Percentiles rank a stretch among this genome's conserved stretches.
phyloP scores from a whole-genome alignment of 2,888 invertebrate species.

The Cyaniris semiargus region DNA sequence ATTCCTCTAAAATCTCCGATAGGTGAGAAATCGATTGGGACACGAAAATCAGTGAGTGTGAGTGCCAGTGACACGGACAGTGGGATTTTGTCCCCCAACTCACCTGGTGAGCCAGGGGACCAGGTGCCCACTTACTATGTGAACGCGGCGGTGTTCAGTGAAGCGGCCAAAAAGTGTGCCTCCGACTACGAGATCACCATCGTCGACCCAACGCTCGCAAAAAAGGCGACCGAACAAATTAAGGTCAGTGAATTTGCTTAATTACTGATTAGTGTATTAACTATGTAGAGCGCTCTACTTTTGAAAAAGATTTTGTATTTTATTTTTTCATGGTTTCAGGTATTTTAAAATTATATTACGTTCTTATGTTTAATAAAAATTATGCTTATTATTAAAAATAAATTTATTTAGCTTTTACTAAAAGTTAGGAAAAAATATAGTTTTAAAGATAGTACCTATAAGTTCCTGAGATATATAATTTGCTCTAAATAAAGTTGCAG shows the following conservation, averaged over 20 bases:
- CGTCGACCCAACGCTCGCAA: conserved; percentile 67
- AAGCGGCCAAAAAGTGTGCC: conserved; percentile 59
- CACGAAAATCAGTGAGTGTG: conserved; percentile 65
- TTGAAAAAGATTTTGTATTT: not conserved
- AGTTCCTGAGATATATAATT: too few species aligned
- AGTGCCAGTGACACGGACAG: conserved; percentile 83
- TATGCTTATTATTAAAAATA: too few species aligned
- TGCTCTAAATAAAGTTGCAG: not conserved
- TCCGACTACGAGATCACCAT: conserved; percentile 66
- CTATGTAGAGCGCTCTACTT: not conserved
- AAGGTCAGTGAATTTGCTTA: conserved; percentile 57
- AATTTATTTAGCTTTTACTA: too few species aligned
- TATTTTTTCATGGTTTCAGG: too few species aligned
- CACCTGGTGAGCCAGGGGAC: conserved; percentile 78
- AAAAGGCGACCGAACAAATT: conserved; percentile 73
- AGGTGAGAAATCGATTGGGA: conserved; percentile 57
- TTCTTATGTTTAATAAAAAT: too few species aligned
- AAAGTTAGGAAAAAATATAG: too few species aligned
- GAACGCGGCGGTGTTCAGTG: conserved; percentile 68
- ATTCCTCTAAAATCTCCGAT: conserved; percentile 62
- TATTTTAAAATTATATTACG: too few species aligned
- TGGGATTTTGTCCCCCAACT: conserved; percentile 83
- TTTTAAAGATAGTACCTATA: too few species aligned
- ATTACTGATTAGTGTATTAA: not conserved
- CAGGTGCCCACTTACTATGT: conserved; percentile 62